phyloP scores from a whole-genome alignment of 2,888 invertebrate genomes.

The Mesoligia furuncula region DNA sequence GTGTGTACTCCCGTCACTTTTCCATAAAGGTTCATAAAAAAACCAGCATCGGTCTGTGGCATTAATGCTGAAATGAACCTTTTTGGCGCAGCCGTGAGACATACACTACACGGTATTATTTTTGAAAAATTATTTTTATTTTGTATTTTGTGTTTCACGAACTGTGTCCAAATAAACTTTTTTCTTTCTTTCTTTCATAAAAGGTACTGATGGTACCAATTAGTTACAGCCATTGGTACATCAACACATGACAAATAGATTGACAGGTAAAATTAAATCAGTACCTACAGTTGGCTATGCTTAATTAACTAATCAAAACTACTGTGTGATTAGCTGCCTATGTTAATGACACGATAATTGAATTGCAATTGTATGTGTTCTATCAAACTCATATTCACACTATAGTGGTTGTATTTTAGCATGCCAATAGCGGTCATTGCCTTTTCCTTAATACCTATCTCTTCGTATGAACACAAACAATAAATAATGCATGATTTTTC shows the following conservation, averaged over 20 bases:
- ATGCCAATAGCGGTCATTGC: neutral
- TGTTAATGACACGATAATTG: conserved; percentile 1
- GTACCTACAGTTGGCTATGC: neutral
- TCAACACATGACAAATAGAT: conserved; percentile 1
- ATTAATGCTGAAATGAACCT: too few relatives aligned
- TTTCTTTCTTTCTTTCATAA: too few relatives aligned
- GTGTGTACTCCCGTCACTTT: too few relatives aligned
- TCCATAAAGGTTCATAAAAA: too few relatives aligned
- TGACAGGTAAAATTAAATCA: conserved; percentile 17
- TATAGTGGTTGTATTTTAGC: neutral
- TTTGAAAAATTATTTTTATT: too few relatives aligned
- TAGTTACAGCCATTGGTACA: neutral
- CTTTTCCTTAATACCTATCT: neutral
- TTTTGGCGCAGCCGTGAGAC: too few relatives aligned
- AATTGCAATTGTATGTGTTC: neutral
- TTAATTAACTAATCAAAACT: conserved; percentile 34
- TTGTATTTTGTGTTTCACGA: too few relatives aligned
- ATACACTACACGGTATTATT: too few relatives aligned
- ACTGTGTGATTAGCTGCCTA: conserved; percentile 6
- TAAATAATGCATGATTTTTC: too few relatives aligned
- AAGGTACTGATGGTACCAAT: neutral
- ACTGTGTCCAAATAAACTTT: too few relatives aligned
- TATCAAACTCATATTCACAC: conserved; percentile 2
- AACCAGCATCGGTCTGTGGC: too few relatives aligned
- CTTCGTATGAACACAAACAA: too few relatives aligned